Base-by-base conservation (phyloP, 2,113 vertebrate genomes). In the Thomomys bottae region DNA sequence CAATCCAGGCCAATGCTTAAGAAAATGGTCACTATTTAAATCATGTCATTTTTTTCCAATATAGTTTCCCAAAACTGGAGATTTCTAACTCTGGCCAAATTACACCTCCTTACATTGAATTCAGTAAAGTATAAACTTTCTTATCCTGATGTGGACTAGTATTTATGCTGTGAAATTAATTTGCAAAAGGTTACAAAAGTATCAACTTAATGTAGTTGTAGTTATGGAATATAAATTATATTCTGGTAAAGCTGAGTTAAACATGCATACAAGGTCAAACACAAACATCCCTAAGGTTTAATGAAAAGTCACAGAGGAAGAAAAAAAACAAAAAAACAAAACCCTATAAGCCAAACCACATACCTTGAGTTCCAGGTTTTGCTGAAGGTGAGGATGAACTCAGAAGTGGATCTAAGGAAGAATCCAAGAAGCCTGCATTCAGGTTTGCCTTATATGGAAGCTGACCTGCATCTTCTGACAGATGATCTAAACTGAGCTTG, bases 331-430 rank as follows among this genome's bases (percentile, higher is more conserved):
- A n/a, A n/a, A n/a, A n/a, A n/a, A n/a, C n/a, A n/a, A n/a, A n/a
- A n/a, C n/a, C 42, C 24, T 87, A 32, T 86, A 61, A 91, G 57
- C 90, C 73, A 89, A 36, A 93, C 93, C 85, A 97, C 97, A 81
- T 98, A 99, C 99, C 97, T 95, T 98, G 98, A 26, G 96, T 73
- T 96, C 97, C 98, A 38, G 97, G 97, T 97, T 98, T 99, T 87
- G 96, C 96, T 57, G 98, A 97, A 15, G 98, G 93, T 87, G 97
- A 97, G 42, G 98, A 96, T 81, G 98, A 96, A 83, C 97, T 98
- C 82, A 99, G 98, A 6, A 99, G 94, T 0, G 98, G 97, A 54
- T 98, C 98, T 26, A 98, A 98, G 38, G 98, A 97, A 86, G 98
- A 97, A 93, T 98, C 98, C 95, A 98, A 96, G 80, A 98, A 97